Evolutionary conservation across 2,797 vertebrate genomes (phyloP), one percentile per base, ranked within the genome.

Genomic region (Pipistrellus pygmaeus): DNA sequence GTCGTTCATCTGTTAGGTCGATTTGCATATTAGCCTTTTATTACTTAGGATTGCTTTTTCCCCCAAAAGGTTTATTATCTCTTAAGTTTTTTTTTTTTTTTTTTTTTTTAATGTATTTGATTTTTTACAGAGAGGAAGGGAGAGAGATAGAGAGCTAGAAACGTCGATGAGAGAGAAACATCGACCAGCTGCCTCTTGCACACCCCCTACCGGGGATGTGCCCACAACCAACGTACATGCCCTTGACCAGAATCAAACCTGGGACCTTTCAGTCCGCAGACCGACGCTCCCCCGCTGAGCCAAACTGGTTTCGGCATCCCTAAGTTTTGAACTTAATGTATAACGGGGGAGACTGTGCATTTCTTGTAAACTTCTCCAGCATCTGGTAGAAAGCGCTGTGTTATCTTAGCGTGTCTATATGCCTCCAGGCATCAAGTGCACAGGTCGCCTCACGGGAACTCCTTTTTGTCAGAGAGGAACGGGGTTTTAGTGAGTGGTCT

Each of bases 251-350:
- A 41, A 41, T 41, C 6, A 6, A 41, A 41, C 38, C 38, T 41
- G 38, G 38, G 38, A 41, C 38, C 38, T 41, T 41, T 41, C 38
- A 41, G 38, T 41, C 38, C 5, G 38, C 38, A 38, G 38, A 38
- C 38, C 38, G 38, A 38, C 5, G 38, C 38, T 38, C 38, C 38
- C 4, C 38, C 38, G 38, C 38, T 38, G 38, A 38, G 38, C 38
- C 38, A 38, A 38, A 38, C 38, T 4, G 38, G 38, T 38, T 38
- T 38, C 38, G 38, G 38, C 38, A 38, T 38, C 38, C 86, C 51
- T 78, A 76, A 88, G 78, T 92, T 48, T 69, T 32, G 78, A 90
- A 93, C 51, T 83, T 75, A 68, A 82, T 71, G 73, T n/a, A 14
- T 38, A 25, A 88, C 71, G 71, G 25, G 84, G n/a, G 11, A 76